A percentile compares a stretch with the other conserved stretches of the same genome.
phyloP scores from a whole-genome alignment of 2,113 vertebrate genomes.

The Rhipidura dahli region DNA sequence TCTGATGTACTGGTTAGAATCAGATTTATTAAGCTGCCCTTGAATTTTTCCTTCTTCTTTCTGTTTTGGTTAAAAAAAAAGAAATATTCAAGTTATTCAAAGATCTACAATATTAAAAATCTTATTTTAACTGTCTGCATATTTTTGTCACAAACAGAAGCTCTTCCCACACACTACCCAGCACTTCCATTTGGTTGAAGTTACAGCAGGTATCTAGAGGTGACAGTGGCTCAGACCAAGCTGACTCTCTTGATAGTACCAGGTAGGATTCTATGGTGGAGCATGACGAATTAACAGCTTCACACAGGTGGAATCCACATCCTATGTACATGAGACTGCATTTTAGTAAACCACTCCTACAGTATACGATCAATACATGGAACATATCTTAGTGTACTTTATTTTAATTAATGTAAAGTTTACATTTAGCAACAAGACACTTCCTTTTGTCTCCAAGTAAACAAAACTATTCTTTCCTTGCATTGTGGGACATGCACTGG shows the following conservation, averaged over 20 bases:
- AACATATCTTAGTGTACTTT: neutral
- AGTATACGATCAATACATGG: neutral
- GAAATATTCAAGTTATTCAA: neutral
- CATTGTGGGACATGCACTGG: neutral
- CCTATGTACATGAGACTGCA: neutral
- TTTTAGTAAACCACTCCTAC: neutral
- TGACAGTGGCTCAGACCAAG: neutral
- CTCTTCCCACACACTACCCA: neutral
- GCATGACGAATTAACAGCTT: neutral
- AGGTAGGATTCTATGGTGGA: neutral
- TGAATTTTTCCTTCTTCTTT: conserved; percentile 98
- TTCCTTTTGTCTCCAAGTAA: neutral
- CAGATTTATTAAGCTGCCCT: conserved; percentile 95
- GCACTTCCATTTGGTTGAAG: neutral
- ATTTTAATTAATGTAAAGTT: neutral
- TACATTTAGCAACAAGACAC: neutral
- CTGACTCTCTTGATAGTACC: neutral
- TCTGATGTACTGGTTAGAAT: conserved; percentile 93
- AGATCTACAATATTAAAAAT: neutral
- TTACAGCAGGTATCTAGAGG: neutral
- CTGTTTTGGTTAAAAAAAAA: conserved; percentile 72
- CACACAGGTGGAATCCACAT: neutral
- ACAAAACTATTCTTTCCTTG: neutral
- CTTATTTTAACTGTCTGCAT: neutral
- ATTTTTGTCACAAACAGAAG: neutral